Evolutionary conservation across 2,888 invertebrate species (phyloP).

Genomic region (Phoenoteleia sp.): DNA sequence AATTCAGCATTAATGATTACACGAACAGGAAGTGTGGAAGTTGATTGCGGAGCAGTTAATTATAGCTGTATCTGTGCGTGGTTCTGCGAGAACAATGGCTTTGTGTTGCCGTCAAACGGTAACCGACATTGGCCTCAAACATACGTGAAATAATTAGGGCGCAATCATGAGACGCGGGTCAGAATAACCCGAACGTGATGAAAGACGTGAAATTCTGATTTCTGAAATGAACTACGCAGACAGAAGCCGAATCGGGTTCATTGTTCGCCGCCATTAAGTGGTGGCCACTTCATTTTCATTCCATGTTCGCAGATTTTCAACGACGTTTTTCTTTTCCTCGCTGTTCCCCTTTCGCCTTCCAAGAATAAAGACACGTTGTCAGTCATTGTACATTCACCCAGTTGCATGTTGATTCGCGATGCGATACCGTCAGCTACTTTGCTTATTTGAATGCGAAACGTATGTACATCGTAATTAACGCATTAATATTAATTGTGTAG

Average conservation of each 20-base stretch:
- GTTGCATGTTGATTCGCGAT: constrained; percentile 28
- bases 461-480: not conserved
- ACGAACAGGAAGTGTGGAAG: constrained; percentile 70
- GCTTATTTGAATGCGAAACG: constrained; percentile 38
- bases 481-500: constrained; percentile 46
- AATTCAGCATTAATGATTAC: constrained; percentile 71
- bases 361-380: constrained; percentile 26
- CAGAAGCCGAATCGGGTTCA: constrained; percentile 16
- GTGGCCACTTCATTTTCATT: constrained; percentile 26
- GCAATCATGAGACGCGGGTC: constrained; percentile 74
- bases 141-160: constrained; percentile 82
- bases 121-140: constrained; percentile 82
- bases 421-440: constrained; percentile 16
- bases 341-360: not conserved
- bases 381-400: constrained; percentile 9
- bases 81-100: constrained; percentile 82
- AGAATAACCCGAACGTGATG: constrained; percentile 28
- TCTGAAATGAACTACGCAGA: constrained; percentile 12
- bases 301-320: not conserved
- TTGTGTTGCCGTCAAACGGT: constrained; percentile 80
- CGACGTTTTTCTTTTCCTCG: not conserved
- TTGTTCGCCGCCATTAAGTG: constrained; percentile 32
- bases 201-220: constrained; percentile 48
- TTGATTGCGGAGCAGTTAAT: constrained; percentile 82
- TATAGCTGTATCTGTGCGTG: constrained; percentile 79